Conservation (phyloP, 1,140 invertebrate species). For the Triops longicaudatus region DNA sequence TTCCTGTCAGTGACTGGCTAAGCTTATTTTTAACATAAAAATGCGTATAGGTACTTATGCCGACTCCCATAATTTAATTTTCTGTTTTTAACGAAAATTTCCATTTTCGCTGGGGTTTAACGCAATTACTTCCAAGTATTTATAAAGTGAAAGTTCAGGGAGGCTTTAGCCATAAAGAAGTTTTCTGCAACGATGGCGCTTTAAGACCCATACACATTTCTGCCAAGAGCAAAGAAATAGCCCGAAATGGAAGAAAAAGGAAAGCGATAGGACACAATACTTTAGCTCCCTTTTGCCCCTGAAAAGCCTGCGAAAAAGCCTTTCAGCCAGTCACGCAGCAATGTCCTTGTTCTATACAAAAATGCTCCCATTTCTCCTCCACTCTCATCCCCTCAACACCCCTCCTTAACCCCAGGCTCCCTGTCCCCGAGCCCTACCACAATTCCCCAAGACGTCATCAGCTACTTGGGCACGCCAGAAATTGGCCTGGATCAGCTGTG, state of each 20-base stretch:
- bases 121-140: too few relatives aligned
- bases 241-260: background rate
- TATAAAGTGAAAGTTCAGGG: too few relatives aligned
- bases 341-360: slow-evolving; percentile 12
- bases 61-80: too few relatives aligned
- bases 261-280: slow-evolving; percentile 5
- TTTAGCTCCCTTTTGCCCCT: background rate
- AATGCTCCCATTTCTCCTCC: background rate
- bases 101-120: too few relatives aligned
- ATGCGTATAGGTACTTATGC: too few relatives aligned
- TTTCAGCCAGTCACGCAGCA: slow-evolving; percentile 14
- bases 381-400: background rate
- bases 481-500: background rate
- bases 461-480: slow-evolving; percentile 6
- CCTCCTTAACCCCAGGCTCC: background rate
- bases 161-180: too few relatives aligned
- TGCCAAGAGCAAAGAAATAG: too few relatives aligned
- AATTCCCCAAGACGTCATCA: slow-evolving; percentile 6
- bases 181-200: too few relatives aligned
- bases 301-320: background rate
- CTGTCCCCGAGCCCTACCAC: background rate
- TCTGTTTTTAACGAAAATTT: too few relatives aligned
- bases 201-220: too few relatives aligned
- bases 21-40: too few relatives aligned
- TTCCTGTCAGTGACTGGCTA: too few relatives aligned